Base-by-base conservation (phyloP, 1,140 invertebrate genomes). In the Copidosoma floridanum region DNA sequence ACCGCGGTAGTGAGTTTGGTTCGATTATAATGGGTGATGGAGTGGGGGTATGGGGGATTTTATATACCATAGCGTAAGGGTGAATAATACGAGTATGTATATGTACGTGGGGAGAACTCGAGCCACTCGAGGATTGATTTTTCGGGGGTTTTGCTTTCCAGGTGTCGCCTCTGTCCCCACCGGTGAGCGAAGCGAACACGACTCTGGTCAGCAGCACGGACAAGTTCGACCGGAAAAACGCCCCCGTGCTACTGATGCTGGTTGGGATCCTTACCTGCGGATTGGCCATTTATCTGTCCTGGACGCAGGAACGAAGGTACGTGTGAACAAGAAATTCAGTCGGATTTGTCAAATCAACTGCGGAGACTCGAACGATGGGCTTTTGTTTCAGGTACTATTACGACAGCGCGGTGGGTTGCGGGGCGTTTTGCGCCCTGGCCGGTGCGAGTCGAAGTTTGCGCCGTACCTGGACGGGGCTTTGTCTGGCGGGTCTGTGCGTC, bases 1-100 rank as follows among this genome's bases (percentile, higher is more conserved):
- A 81, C 79, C 18, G 79, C 79, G 10, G 79, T 81, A 21, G 79
- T 81, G 57, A 77, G 77, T 74, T n/a, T n/a, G n/a, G n/a, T n/a
- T n/a, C n/a, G n/a, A n/a, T n/a, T n/a, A n/a, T n/a, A n/a, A n/a
- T n/a, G n/a, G n/a, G n/a, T n/a, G n/a, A n/a, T n/a, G n/a, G n/a
- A n/a, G n/a, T n/a, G n/a, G n/a, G n/a, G n/a, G n/a, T n/a, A n/a
- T n/a, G n/a, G n/a, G n/a, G n/a, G n/a, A n/a, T n/a, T 55, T 44
- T 51, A n/a, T n/a, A n/a, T n/a, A n/a, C n/a, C n/a, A n/a, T n/a
- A n/a, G n/a, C n/a, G n/a, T n/a, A n/a, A n/a, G n/a, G n/a, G n/a
- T n/a, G n/a, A n/a, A n/a, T n/a, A n/a, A n/a, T n/a, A n/a, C n/a
- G n/a, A n/a, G n/a, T n/a, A n/a, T n/a, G n/a, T n/a, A n/a, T n/a